Evolutionary conservation across 2,113 vertebrate species (phyloP), one percentile per base, ranked within the genome.

Genomic region (Scortum barcoo): DNA sequence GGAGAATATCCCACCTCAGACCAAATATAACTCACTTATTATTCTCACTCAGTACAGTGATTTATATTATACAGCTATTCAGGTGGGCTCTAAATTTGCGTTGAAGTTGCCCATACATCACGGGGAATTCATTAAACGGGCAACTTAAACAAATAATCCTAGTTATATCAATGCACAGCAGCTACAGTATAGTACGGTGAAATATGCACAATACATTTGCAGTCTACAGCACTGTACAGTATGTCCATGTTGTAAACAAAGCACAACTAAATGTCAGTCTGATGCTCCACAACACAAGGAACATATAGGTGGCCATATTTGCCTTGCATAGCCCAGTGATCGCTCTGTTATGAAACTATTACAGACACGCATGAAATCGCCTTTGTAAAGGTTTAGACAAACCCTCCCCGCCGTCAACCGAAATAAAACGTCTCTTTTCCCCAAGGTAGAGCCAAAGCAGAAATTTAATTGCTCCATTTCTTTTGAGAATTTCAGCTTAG

Each of bases 401-500:
- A 89, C 80, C 72, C 90, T 86, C 91, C 86, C 89, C 72, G 2
- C 76, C 57, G 48, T 72, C 82, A 89, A 78, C 83, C 72, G 74
- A 90, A 93, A 87, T 89, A 87, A 94, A 94, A 89, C 13, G 70
- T 79, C 90, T 83, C 81, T 60, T 6, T 72, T 94, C 93, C 94
- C 93, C 67, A 80, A 93, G 92, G 90, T 89, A 85, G 79, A 85
- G 86, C 89, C 91, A 90, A 90, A 87, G 91, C 92, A 86, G 87
- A 88, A 86, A 88, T 93, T 92, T 94, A 94, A 94, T 94, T 94
- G 92, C 91, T 93, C 92, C 84, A 92, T 94, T 93, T 94, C 94
- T 94, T 81, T 89, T 89, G 93, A 94, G 93, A 92, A 90, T 94
- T 92, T 94, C 92, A 83, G 84, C 87, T 88, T 91, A 88, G 86